Evolutionary conservation across 2,888 invertebrate genomes (phyloP), one percentile per base, ranked within the genome.

Genomic region (Meloe dianella): DNA sequence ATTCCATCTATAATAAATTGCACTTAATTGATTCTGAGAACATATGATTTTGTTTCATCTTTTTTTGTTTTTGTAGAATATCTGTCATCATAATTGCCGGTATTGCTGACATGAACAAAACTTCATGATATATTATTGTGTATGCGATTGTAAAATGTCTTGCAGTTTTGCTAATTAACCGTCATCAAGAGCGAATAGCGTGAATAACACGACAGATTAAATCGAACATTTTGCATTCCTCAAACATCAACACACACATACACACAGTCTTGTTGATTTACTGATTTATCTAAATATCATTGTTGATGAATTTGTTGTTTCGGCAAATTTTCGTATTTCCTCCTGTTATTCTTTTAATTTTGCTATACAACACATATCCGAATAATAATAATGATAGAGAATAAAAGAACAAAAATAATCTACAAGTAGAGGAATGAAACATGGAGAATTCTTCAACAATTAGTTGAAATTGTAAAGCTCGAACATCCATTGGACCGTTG

Each of bases 401-500:
- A 54, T 12, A 54, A 24, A 6, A 24, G 22, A 4, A 54, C 14
- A 54, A 54, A 54, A 14, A 54, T 22, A 54, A 47, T 47, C n/a
- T 14, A 54, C 5, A 24, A 54, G 47, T 47, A 47, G n/a, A 20
- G 47, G 47, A 54, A 51, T 51, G 51, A 22, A 22, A 51, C 51
- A 51, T 51, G 51, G 20, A 51, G 51, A 51, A 54, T 66, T 57
- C 56, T 24, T 14, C 41, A 66, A 71, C 70, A 71, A 73, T 73
- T 73, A 73, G 70, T 70, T 71, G 68, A 66, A 64, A 68, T 68
- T 66, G 64, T 66, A 68, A 35, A 38, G 59, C 59, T 35, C 60
- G 64, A 68, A 60, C 63, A 66, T 67, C 61, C 71, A 71, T 67
- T 77, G 77, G 76, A 80, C 78, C 81, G 81, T 80, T 79, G 78